These are phyloP conservation scores for Cyanoliseus patagonus DNA, from an alignment of 2,113 vertebrate genomes.

Conservation along the genomic window DNA sequence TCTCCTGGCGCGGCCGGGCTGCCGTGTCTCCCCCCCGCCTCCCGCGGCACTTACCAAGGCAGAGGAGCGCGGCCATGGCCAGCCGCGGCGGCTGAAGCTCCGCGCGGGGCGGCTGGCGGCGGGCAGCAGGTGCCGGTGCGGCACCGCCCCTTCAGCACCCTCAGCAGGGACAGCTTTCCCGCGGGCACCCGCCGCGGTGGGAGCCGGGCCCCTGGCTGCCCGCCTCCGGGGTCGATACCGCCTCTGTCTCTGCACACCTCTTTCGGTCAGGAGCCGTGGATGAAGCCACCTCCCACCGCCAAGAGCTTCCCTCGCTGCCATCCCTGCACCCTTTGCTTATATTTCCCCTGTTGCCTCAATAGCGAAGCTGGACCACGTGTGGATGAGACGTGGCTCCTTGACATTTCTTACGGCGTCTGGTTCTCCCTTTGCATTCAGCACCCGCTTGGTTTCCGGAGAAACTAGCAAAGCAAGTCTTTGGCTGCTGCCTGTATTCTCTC, in stretches of 20 bases:
- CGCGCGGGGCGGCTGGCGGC: neutral
- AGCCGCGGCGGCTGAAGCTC: neutral
- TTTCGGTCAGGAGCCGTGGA: accelerated
- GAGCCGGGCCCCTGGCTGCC: neutral
- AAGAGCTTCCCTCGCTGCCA: accelerated
- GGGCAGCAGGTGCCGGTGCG: neutral
- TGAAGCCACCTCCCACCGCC: accelerated
- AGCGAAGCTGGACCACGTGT: accelerated
- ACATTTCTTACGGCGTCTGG: accelerated
- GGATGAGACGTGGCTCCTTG: accelerated
- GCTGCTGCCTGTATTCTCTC: neutral
- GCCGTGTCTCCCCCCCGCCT: neutral
- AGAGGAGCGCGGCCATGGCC: conserved; percentile 47
- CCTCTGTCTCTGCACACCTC: neutral
- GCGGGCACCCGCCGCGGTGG: neutral
- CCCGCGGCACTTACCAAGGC: conserved; percentile 61
- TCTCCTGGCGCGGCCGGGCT: neutral
- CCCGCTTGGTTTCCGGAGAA: neutral
- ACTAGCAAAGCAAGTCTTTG: neutral
- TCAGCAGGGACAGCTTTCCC: neutral
- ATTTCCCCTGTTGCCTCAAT: accelerated
- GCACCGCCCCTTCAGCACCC: neutral
- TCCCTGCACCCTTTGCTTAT: accelerated
- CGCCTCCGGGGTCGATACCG: accelerated
- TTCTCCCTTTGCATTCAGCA: neutral